phyloP scores from a whole-genome alignment of 2,113 vertebrate species.

The Colius striatus region DNA sequence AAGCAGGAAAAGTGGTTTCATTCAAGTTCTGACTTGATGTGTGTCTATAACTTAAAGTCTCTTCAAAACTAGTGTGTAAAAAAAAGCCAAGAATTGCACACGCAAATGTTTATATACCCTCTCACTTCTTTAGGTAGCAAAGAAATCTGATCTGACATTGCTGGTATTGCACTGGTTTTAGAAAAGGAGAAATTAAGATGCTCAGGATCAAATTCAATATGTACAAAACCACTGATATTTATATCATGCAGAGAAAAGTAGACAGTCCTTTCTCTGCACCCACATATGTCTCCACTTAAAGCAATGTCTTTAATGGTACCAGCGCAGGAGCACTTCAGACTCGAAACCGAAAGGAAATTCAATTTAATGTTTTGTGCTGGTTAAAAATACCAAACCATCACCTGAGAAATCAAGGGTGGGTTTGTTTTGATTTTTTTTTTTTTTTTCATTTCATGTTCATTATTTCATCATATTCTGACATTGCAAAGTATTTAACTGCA shows the following conservation, averaged over 20 bases:
- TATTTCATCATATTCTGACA: neutral
- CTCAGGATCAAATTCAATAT: neutral
- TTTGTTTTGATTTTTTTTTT: neutral
- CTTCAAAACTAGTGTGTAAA: neutral
- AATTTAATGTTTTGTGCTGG: neutral
- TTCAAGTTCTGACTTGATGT: neutral
- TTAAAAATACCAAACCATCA: slow-evolving; percentile 4
- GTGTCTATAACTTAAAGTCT: neutral
- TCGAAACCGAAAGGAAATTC: slow-evolving; percentile 14
- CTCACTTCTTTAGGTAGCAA: neutral
- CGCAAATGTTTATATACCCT: neutral
- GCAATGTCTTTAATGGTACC: neutral
- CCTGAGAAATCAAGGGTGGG: neutral
- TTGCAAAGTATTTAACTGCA: neutral
- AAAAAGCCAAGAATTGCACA: neutral
- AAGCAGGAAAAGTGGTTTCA: neutral
- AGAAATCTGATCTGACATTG: neutral
- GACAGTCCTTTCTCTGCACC: neutral
- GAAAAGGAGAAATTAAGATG: neutral
- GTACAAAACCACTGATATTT: neutral
- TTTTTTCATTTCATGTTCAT: neutral
- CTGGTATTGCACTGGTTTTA: neutral
- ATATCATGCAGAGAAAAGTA: neutral
- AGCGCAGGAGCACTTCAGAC: neutral
- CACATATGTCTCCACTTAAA: neutral